phyloP scores from a whole-genome alignment of 2,113 vertebrate species.

The Alouatta palliata region DNA sequence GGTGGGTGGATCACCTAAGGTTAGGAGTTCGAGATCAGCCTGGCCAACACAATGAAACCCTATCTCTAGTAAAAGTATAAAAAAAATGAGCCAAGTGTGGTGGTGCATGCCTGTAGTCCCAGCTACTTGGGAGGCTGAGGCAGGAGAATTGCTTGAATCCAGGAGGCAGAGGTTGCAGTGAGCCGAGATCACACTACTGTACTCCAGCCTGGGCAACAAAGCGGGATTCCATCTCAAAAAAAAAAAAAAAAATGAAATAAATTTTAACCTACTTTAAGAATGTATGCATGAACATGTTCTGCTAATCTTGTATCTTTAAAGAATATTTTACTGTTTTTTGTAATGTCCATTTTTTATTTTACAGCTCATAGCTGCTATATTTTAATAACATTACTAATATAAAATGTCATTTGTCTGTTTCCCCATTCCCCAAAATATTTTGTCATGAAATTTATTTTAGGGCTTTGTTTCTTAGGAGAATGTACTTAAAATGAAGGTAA shows the following conservation, averaged over 20 bases:
- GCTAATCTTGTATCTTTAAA: neutral
- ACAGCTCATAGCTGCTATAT: neutral
- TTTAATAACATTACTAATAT: conserved; percentile 26
- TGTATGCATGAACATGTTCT: neutral
- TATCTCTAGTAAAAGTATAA: too few species aligned
- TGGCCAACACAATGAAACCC: too few species aligned
- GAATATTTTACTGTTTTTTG: neutral
- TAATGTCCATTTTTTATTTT: neutral
- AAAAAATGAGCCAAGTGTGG: too few species aligned
- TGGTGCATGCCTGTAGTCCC: too few species aligned
- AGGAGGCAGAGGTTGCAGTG: too few species aligned
- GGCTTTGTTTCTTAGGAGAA: neutral
- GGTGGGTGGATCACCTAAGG: too few species aligned
- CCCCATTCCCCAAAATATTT: neutral
- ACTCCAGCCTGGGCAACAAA: too few species aligned
- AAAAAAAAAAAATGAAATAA: neutral
- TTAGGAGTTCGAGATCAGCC: too few species aligned
- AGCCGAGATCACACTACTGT: too few species aligned
- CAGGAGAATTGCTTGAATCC: too few species aligned
- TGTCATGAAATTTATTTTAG: neutral
- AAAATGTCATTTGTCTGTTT: neutral
- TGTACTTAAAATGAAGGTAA: neutral
- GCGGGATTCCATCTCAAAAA: too few species aligned
- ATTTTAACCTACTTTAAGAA: neutral
- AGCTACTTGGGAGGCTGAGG: too few species aligned